Conservation (phyloP, 2,113 vertebrate genomes). For the Eurystomus gularis region DNA sequence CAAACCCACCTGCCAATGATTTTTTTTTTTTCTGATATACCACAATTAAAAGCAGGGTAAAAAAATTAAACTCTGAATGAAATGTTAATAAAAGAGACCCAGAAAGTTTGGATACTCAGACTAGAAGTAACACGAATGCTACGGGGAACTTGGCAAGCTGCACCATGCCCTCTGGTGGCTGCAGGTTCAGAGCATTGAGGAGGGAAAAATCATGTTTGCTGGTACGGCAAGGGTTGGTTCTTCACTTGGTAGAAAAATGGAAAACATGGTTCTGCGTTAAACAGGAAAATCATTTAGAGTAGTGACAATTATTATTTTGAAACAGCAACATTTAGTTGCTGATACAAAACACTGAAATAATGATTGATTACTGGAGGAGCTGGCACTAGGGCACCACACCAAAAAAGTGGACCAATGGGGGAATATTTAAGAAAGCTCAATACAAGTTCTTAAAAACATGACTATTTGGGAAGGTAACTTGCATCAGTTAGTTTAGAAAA, state of each 20-base stretch:
- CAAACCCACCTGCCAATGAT: neutral
- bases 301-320: neutral
- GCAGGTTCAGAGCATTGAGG: neutral
- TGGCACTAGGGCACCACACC: neutral
- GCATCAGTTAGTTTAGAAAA: neutral
- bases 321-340: neutral
- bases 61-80: neutral
- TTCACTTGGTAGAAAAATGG: neutral
- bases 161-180: conserved; percentile 64
- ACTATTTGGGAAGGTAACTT: neutral
- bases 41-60: neutral
- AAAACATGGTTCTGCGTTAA: neutral
- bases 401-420: neutral
- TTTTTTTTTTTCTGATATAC: neutral
- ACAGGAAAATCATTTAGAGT: neutral
- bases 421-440: neutral
- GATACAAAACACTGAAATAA: neutral
- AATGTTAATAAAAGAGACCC: neutral
- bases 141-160: neutral
- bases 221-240: neutral
- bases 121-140: neutral
- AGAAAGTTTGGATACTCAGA: neutral
- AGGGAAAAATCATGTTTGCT: neutral
- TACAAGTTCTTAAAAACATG: neutral
- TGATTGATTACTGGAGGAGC: neutral